Conservation (phyloP, 2,888 invertebrate species). For the Hybos culiciformis region DNA sequence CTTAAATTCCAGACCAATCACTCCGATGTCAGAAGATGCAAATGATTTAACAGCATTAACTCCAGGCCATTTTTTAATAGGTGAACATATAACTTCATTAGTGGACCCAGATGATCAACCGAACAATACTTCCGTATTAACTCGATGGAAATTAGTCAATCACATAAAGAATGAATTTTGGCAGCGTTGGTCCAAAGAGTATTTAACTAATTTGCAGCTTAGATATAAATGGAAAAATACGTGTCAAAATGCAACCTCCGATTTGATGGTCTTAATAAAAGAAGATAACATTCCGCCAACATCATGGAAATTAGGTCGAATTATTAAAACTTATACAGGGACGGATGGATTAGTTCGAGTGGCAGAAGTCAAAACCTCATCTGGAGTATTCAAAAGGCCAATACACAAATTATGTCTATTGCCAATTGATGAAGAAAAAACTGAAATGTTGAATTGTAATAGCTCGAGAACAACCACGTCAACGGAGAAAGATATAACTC, state of each 20-base stretch:
- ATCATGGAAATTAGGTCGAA: neutral
- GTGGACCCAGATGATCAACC: too few relatives aligned
- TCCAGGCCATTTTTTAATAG: neutral
- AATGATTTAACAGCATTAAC: constrained; percentile 12
- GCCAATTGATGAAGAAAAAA: too few relatives aligned
- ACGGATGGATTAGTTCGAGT: neutral
- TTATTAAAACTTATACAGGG: neutral
- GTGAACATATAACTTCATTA: neutral
- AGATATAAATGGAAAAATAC: neutral
- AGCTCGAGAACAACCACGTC: too few relatives aligned
- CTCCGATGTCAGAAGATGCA: constrained; percentile 13
- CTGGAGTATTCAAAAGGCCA: neutral
- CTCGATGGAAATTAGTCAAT: neutral
- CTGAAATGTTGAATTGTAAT: too few relatives aligned
- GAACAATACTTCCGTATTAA: too few relatives aligned
- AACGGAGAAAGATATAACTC: too few relatives aligned
- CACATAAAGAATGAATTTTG: neutral
- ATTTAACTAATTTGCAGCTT: neutral
- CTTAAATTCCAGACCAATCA: constrained; percentile 17
- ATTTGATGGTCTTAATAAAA: too few relatives aligned
- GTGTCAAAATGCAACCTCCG: neutral
- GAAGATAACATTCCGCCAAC: neutral
- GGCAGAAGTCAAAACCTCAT: neutral
- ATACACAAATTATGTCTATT: too few relatives aligned
- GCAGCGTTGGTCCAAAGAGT: neutral